Conservation (phyloP, 2,113 vertebrate species). For the Narcine bancroftii region DNA sequence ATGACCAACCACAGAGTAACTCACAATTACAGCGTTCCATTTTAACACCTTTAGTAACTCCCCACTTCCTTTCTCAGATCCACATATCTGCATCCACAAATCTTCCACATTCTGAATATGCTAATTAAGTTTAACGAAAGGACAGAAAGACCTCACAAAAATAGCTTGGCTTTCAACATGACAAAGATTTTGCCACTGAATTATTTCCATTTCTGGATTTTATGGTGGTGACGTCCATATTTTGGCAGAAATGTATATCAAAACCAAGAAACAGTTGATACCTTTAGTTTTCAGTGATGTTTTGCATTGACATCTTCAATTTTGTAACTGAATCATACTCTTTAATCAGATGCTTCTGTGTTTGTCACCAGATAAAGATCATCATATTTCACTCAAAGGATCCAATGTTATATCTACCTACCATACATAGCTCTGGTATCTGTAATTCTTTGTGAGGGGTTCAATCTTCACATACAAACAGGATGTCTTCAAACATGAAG, state of each 20-base stretch:
- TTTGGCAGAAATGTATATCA: background rate
- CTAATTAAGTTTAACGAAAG: background rate
- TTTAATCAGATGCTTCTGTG: background rate
- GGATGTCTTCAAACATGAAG: background rate
- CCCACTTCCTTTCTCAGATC: background rate
- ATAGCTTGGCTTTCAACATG: background rate
- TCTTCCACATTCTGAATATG: background rate
- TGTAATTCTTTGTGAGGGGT: background rate
- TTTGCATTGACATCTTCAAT: background rate
- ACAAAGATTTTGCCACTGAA: background rate
- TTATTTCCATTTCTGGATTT: background rate
- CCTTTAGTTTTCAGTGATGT: background rate
- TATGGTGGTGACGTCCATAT: background rate
- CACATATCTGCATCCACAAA: background rate
- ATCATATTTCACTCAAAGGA: background rate
- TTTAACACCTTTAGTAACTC: background rate
- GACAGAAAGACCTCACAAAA: background rate
- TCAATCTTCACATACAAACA: conserved; percentile 2
- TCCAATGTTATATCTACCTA: background rate
- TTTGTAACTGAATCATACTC: background rate
- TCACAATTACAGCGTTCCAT: background rate
- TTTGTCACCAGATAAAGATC: background rate
- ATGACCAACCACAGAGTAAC: background rate
- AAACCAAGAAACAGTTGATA: background rate
- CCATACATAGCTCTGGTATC: background rate